Evolutionary conservation across 2,888 invertebrate genomes (phyloP), one percentile per base, ranked within the genome.

Genomic region (Timandra comae): DNA sequence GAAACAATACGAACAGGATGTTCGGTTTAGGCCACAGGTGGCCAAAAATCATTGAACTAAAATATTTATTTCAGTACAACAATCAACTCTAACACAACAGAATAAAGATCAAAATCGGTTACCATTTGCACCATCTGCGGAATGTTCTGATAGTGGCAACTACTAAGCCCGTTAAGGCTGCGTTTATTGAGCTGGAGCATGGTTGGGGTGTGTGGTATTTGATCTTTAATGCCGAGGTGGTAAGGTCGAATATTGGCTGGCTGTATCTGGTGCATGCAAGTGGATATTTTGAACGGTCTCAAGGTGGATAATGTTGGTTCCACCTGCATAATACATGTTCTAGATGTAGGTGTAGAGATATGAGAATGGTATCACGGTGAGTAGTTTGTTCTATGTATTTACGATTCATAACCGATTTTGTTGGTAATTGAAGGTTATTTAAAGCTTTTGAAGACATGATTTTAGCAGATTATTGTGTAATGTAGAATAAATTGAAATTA

Each of bases 121-220:
- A 6, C 6, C 9, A 9, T 10, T 9, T n/a, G 7, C 7, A 24
- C 24, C 5, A 24, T 24, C 7, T 7, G 5, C 10, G 11, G 9
- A 24, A 10, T 10, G 24, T 24, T 5, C 11, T 24, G 9, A 24
- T 24, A 24, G 24, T 7, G 11, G 10, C 11, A 9, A 24, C 24
- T 24, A 24, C 24, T 10, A 24, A 24, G 24, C 24, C 24, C 11
- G 24, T 24, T 24, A 24, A 24, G 11, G 24, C 24, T 24, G 24
- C 24, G 24, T 24, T 24, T 24, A 24, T 24, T 24, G 24, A 24
- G 24, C 24, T 24, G 7, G 24, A 24, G 11, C 24, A 7, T 24
- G 11, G 11, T 24, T 11, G 4, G 24, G 10, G 11, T 11, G 9
- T 6, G 24, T 5, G 11, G 11, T 16, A 16, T 6, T 16, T 16